phyloP scores from a whole-genome alignment of 1,140 invertebrate species.

The Tyrophagus putrescentiae region DNA sequence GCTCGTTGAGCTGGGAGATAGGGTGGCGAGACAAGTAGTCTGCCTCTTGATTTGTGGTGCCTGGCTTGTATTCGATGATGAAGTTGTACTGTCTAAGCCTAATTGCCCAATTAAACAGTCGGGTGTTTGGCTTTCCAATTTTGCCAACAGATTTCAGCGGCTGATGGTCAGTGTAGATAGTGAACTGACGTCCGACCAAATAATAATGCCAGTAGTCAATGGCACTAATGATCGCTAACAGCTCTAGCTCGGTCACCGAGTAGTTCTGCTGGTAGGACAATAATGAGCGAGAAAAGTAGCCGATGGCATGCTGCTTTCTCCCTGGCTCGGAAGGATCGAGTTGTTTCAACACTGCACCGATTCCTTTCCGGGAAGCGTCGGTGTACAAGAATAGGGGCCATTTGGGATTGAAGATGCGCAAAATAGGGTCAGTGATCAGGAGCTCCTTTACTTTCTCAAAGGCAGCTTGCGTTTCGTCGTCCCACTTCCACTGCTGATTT shows the following conservation, averaged over 20 bases:
- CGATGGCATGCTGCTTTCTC: too few species aligned
- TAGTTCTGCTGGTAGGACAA: constrained; percentile 37
- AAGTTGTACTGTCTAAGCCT: constrained; percentile 19
- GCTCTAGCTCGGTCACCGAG: constrained; percentile 41
- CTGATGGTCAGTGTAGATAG: constrained; percentile 37
- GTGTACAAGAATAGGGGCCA: constrained; percentile 4
- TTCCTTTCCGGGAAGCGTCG: constrained; percentile 35
- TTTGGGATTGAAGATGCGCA: constrained; percentile 17
- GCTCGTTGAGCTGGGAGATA: background rate
- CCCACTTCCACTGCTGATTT: constrained; percentile 32
- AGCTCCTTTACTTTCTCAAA: constrained; percentile 27
- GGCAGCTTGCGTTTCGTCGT: constrained; percentile 29
- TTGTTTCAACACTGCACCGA: constrained; percentile 38
- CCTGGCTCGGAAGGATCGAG: constrained; percentile 32
- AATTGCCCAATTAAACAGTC: constrained; percentile 20
- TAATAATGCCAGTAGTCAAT: constrained; percentile 39
- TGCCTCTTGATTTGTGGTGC: constrained; percentile 16
- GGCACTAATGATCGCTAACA: constrained; percentile 36
- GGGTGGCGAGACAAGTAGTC: constrained; percentile 21
- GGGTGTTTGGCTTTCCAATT: constrained; percentile 14
- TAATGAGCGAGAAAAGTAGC: constrained; percentile 35
- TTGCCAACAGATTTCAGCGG: constrained; percentile 29
- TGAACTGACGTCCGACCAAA: constrained; percentile 34
- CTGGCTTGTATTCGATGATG: constrained; percentile 15
- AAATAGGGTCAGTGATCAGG: background rate